A percentile compares a stretch with the other conserved stretches of the same genome.
These are phyloP conservation scores for Scomber colias DNA, from an alignment of 2,113 vertebrate species.

Conservation along the genomic window DNA sequence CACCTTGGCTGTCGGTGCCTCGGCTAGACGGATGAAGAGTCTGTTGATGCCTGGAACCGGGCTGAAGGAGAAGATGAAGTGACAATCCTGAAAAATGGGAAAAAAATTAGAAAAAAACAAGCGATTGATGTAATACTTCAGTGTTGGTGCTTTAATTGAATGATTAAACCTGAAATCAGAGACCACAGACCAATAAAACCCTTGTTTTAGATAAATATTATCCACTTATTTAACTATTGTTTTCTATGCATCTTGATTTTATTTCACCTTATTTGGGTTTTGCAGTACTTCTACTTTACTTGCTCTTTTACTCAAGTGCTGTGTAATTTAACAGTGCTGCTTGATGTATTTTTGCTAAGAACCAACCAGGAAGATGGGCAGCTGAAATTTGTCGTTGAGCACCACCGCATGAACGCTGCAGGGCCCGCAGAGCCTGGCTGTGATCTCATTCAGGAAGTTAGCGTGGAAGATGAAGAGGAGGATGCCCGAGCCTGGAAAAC, in stretches of 20 bases:
- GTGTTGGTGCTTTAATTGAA: too few species aligned
- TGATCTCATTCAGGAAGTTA: slow-evolving; percentile 91
- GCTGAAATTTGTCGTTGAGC: slow-evolving; percentile 97
- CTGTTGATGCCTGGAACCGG: slow-evolving; percentile 92
- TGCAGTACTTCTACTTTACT: neutral
- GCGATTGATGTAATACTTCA: neutral
- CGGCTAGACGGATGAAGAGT: slow-evolving; percentile 92
- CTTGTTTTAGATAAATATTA: too few species aligned
- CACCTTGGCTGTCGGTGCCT: slow-evolving; percentile 94
- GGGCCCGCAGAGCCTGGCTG: slow-evolving; percentile 93
- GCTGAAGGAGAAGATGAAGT: slow-evolving; percentile 99
- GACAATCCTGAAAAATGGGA: slow-evolving; percentile 89
- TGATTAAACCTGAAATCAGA: too few species aligned
- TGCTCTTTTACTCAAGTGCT: neutral
- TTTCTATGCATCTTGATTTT: neutral
- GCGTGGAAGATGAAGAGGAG: slow-evolving; percentile 96
- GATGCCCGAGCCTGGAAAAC: slow-evolving; percentile 90
- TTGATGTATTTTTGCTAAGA: neutral
- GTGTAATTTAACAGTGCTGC: neutral
- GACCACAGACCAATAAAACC: too few species aligned
- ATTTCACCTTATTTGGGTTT: neutral
- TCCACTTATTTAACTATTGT: neutral
- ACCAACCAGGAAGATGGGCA: slow-evolving; percentile 95
- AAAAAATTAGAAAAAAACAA: neutral
- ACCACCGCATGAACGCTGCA: slow-evolving; percentile 97